These are phyloP conservation scores for Cephus nigrinus DNA, from an alignment of 2,888 invertebrate species.

Conservation along the genomic window DNA sequence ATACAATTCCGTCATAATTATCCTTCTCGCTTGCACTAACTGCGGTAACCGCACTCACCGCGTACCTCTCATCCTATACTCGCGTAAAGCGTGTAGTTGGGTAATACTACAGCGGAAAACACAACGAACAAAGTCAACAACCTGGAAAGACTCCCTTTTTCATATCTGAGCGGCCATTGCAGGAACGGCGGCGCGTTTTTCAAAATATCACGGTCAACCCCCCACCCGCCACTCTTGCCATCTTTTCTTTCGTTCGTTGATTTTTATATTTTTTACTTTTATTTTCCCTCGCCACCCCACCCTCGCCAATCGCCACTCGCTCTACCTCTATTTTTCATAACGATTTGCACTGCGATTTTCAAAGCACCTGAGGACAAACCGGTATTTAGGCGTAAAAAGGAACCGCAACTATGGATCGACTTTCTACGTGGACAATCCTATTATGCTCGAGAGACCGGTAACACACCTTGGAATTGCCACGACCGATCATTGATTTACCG, in stretches of 20 bases:
- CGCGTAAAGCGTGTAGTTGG: not conserved
- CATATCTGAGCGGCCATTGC: not conserved
- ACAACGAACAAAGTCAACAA: not conserved
- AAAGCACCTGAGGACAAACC: not conserved
- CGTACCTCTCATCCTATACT: not conserved
- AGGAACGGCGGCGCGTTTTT: not conserved
- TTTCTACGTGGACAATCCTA: slow-evolving; percentile 13
- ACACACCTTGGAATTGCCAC: slow-evolving; percentile 1
- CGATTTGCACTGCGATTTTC: not conserved
- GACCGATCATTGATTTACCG: slow-evolving; percentile 7
- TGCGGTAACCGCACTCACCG: not conserved
- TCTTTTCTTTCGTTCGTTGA: not conserved
- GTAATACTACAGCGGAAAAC: not conserved
- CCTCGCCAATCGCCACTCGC: too few relatives aligned
- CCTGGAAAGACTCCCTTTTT: not conserved
- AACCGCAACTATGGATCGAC: not conserved
- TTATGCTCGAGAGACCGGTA: not conserved
- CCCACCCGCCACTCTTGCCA: fast-evolving
- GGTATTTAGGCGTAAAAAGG: slow-evolving; percentile 4
- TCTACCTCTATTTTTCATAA: not conserved
- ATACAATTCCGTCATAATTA: not conserved
- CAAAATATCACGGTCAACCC: not conserved
- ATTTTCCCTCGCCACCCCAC: not conserved
- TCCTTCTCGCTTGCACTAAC: not conserved
- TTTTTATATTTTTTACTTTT: not conserved